Evolutionary conservation across 2,888 invertebrate species (phyloP), one percentile per base, ranked within the genome.

Genomic region (Dinocampus coccinellae): DNA sequence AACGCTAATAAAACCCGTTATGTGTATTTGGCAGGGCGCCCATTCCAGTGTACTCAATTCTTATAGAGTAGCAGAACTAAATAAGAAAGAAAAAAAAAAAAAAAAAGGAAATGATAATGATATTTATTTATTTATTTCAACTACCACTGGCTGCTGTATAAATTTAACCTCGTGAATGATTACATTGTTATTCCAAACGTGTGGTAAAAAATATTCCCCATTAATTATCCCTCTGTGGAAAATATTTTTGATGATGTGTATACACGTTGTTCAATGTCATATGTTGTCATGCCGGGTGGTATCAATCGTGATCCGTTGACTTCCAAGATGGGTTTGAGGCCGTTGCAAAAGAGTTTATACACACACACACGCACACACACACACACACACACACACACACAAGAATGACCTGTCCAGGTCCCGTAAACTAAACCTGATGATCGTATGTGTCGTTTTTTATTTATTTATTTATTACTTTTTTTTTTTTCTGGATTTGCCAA

Each of bases 21-120:
- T 81, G 77, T 80, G 82, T 84, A 84, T 84, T 85, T 84, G 84
- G 84, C 83, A 82, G 76, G 72, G 77, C 62, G 83, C 83, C 69
- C 83, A 76, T 79, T 79, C 78, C 71, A 74, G 69, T 77, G 80
- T 83, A 76, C 80, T 74, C 79, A 80, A 81, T 83, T 81, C 79
- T 47, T 72, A 72, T 75, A 58, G 39, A 58, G 20, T 16, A 61
- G 16, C 11, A 34, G 11, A 20, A 3, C 9, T 20, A 39, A 24
- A 39, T 20, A 34, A n/a, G 20, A 61, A 60, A 29, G n/a, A 22
- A 20, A 11, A 39, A 24, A 47, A 26, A 33, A 16, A 61, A 33
- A 22, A 33, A 22, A 61, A 9, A 20, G 24, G 7, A 4, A 29
- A n/a, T n/a, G 3, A 29, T 7, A 34, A 33, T 11, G 13, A 13